Conservation (phyloP, 2,113 vertebrate species). For the Gracilinanus agilis region DNA sequence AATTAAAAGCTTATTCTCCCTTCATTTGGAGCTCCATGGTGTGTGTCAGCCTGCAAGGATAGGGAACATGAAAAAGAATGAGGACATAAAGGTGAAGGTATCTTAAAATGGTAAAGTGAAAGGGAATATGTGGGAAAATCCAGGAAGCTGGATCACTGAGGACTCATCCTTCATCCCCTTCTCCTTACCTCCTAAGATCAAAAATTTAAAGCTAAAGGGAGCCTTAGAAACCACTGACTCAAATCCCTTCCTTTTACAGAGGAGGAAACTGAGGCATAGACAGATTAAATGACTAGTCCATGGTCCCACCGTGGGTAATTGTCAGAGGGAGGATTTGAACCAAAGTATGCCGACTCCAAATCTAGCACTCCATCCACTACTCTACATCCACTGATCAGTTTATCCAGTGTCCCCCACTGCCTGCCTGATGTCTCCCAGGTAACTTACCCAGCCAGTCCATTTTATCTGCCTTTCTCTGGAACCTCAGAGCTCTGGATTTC, state of each 20-base stretch:
- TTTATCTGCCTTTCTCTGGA: constrained; percentile 38
- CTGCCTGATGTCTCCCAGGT: neutral
- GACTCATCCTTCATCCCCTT: neutral
- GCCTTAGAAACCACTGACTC: neutral
- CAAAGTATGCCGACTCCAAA: neutral
- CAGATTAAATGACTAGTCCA: neutral
- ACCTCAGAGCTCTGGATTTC: constrained; percentile 44
- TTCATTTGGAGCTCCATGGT: neutral
- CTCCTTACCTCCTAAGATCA: neutral
- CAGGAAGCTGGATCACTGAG: neutral
- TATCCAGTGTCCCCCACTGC: neutral
- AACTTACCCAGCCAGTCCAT: neutral
- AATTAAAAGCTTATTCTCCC: neutral
- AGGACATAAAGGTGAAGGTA: neutral
- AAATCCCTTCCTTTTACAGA: neutral
- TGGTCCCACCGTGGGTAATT: neutral
- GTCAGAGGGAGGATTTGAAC: neutral
- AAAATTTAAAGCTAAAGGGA: neutral
- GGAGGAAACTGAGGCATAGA: neutral
- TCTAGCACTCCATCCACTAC: neutral
- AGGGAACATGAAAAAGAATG: neutral
- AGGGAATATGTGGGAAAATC: neutral
- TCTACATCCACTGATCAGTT: neutral
- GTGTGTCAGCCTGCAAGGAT: neutral
- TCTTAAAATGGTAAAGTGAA: neutral